Base-by-base conservation (phyloP, 2,888 invertebrate species). In the Pristionchus fissidentatus region DNA sequence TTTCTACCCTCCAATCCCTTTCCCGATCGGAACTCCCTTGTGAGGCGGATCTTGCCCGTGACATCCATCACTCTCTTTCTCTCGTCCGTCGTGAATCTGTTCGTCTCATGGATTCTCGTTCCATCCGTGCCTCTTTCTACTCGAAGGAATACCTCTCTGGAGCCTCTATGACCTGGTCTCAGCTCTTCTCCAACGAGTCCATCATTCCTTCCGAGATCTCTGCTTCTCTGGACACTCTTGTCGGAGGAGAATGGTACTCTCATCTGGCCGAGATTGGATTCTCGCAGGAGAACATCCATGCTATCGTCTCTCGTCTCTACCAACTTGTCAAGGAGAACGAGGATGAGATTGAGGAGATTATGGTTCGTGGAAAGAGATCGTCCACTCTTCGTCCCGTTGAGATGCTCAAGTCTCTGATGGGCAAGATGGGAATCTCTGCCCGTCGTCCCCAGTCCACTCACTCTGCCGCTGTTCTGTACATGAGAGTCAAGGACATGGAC, bases 401-500 rank as follows among this genome's bases (percentile, higher is more conserved):
- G 77, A 73, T 66, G 77, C 85, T 86, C 73, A 85, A 86, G 81
- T 82, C 87, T 38, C 86, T 90, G 26, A 86, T 86, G 84, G 86
- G 87, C 83, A 85, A 88, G 84, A 87, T 88, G 85, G 86, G 86
- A 84, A 87, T 87, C 87, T 87, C 86, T 26, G 46, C 84, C 82
- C 86, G 87, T 41, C 82, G 84, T 75, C 49, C 83, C 83, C 35
- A 62, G 77, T 57, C 73, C 26, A 55, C 85, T 77, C 85, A 86
- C 52, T 84, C 85, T 52, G 85, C 83, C 60, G 88, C 87, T 75
- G 86, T 88, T 85, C 22, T 86, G 80, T 86, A 86, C 84, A 55
- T 88, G 77, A 87, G 89, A 86, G 82, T 86, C 88, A 87, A 86
- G 83, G 87, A 90, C 77, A 87, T 91, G 85, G 91, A 92, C 85